A percentile compares a stretch with the other conserved stretches of the same genome.
These are phyloP conservation scores for Stictocephala bisonia DNA, from an alignment of 2,888 invertebrate species.

Conservation along the genomic window DNA sequence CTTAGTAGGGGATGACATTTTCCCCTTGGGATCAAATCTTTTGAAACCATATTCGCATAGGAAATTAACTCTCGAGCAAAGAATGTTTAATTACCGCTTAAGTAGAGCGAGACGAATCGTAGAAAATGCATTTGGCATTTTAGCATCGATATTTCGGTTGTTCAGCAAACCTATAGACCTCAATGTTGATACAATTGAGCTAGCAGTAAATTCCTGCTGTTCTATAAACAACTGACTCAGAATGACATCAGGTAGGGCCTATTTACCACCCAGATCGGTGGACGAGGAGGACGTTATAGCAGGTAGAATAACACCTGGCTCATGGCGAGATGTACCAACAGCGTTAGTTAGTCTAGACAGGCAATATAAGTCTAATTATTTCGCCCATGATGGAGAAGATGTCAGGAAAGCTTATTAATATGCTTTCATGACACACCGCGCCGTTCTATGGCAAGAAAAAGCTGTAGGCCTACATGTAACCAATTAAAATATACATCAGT, in stretches of 20 bases:
- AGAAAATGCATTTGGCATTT: too few relatives aligned
- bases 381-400: slow-evolving; percentile 21
- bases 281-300: slow-evolving; percentile 40
- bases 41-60: slow-evolving; percentile 22
- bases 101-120: too few relatives aligned
- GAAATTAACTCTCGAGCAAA: not conserved
- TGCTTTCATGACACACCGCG: slow-evolving; percentile 22
- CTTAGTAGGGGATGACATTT: not conserved
- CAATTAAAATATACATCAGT: too few relatives aligned
- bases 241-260: slow-evolving; percentile 22
- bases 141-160: too few relatives aligned
- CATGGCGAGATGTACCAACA: slow-evolving; percentile 15
- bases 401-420: slow-evolving; percentile 12
- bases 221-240: slow-evolving; percentile 43
- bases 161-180: too few relatives aligned
- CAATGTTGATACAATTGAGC: too few relatives aligned
- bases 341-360: not conserved
- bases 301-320: slow-evolving; percentile 17
- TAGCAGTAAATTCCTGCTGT: slow-evolving; percentile 28
- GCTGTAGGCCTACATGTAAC: too few relatives aligned
- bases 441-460: slow-evolving; percentile 33
- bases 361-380: slow-evolving; percentile 15
- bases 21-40: not conserved
- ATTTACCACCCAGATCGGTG: slow-evolving; percentile 39
- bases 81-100: slow-evolving; percentile 21